phyloP scores from a whole-genome alignment of 2,113 vertebrate species.

The Aegithalos caudatus region DNA sequence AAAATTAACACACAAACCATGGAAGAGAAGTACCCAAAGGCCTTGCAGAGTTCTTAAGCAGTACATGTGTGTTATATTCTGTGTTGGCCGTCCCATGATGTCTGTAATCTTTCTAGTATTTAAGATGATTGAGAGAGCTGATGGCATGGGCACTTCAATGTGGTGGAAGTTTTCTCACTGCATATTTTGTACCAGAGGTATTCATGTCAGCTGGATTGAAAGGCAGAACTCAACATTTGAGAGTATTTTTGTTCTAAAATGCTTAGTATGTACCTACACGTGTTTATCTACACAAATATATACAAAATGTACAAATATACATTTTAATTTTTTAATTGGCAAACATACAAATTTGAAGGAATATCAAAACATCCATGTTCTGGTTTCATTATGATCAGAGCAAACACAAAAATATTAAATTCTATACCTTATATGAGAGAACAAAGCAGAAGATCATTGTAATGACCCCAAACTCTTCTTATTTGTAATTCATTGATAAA shows the following conservation, averaged over 20 bases:
- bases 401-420: neutral
- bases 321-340: neutral
- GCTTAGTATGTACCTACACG: neutral
- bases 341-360: neutral
- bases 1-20: neutral
- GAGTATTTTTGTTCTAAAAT: neutral
- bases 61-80: neutral
- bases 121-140: neutral
- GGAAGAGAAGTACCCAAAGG: neutral
- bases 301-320: neutral
- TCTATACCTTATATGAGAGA: neutral
- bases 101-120: neutral
- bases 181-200: neutral
- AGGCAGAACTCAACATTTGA: neutral
- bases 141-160: neutral
- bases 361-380: neutral
- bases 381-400: neutral
- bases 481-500: constrained; percentile 24
- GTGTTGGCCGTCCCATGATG: neutral
- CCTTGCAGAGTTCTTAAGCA: neutral
- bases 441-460: neutral
- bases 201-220: neutral
- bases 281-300: neutral
- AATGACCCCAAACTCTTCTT: neutral
- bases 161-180: neutral